Evolutionary conservation across 2,888 invertebrate species (phyloP).

Genomic region (Acronicta alni): DNA sequence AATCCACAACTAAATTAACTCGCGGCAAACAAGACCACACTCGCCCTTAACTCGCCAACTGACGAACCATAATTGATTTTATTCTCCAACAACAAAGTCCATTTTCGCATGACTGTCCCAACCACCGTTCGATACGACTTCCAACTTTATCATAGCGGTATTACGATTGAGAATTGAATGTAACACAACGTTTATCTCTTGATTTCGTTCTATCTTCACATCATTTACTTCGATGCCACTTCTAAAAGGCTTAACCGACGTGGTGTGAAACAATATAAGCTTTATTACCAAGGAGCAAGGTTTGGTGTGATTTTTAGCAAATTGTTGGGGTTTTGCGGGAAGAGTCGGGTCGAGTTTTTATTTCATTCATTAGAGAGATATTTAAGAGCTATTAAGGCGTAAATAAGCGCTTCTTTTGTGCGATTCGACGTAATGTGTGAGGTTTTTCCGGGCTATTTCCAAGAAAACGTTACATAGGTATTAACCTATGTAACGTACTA

Average conservation of each 20-base stretch:
- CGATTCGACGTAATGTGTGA: slow-evolving; percentile 26
- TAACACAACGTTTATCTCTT: slow-evolving; percentile 68
- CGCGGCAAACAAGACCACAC: slow-evolving; percentile 73
- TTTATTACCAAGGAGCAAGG: slow-evolving; percentile 46
- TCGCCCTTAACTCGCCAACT: slow-evolving; percentile 68
- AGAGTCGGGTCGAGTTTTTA: slow-evolving; percentile 63
- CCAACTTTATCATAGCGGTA: slow-evolving; percentile 53
- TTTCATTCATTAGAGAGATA: slow-evolving; percentile 74
- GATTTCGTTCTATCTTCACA: slow-evolving; percentile 80
- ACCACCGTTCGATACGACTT: slow-evolving; percentile 38
- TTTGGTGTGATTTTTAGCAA: slow-evolving; percentile 41
- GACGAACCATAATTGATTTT: slow-evolving; percentile 65
- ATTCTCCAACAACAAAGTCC: slow-evolving; percentile 50
- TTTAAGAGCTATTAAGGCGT: slow-evolving; percentile 73
- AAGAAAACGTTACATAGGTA: slow-evolving; percentile 1
- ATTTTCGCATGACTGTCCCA: slow-evolving; percentile 50
- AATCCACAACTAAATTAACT: slow-evolving; percentile 88
- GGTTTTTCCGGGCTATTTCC: slow-evolving; percentile 27
- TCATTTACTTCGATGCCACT: slow-evolving; percentile 68
- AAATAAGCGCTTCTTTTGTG: slow-evolving; percentile 65
- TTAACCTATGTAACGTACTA: too few species aligned
- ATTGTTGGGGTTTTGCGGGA: slow-evolving; percentile 50
- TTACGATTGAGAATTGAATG: slow-evolving; percentile 70
- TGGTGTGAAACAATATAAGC: slow-evolving; percentile 42
- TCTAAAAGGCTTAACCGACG: slow-evolving; percentile 61